A percentile compares a stretch with the other conserved stretches of the same genome.
phyloP scores from a whole-genome alignment of 2,888 invertebrate species.

The Venustoraphidia nigricollis region DNA sequence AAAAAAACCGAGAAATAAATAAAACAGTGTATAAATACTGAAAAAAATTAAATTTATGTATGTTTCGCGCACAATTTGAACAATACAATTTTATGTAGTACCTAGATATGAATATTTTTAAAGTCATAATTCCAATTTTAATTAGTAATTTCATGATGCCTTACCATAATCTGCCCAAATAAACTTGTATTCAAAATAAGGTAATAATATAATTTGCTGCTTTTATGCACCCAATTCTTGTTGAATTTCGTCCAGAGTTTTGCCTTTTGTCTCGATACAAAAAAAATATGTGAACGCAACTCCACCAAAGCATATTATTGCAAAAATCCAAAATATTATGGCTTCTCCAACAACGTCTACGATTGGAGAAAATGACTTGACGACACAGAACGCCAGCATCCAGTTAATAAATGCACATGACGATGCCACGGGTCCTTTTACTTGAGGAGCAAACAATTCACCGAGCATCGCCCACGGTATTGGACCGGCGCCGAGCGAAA shows the following conservation, averaged over 20 bases:
- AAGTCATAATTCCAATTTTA: no score
- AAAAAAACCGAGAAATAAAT: no score
- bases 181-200: no score
- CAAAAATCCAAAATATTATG: slow-evolving; percentile 35
- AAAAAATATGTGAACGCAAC: slow-evolving; percentile 30
- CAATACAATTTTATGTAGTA: no score
- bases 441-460: slow-evolving; percentile 30
- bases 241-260: slow-evolving; percentile 31
- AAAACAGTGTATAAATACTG: no score
- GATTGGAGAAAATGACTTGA: slow-evolving; percentile 30
- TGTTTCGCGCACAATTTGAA: no score
- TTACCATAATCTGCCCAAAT: no score
- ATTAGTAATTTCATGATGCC: no score
- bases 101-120: no score
- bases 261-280: slow-evolving; percentile 39
- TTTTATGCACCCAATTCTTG: slow-evolving; percentile 19
- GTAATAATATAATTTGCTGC: no score
- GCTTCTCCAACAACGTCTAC: slow-evolving; percentile 18
- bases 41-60: no score
- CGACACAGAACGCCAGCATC: slow-evolving; percentile 25
- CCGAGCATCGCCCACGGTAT: slow-evolving; percentile 33
- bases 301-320: slow-evolving; percentile 27
- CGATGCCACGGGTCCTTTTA: slow-evolving; percentile 22
- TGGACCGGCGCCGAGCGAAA: slow-evolving; percentile 31
- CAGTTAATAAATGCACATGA: slow-evolving; percentile 29